phyloP scores from a whole-genome alignment of 2,888 invertebrate species.

The Hirtodrosophila cameraria region DNA sequence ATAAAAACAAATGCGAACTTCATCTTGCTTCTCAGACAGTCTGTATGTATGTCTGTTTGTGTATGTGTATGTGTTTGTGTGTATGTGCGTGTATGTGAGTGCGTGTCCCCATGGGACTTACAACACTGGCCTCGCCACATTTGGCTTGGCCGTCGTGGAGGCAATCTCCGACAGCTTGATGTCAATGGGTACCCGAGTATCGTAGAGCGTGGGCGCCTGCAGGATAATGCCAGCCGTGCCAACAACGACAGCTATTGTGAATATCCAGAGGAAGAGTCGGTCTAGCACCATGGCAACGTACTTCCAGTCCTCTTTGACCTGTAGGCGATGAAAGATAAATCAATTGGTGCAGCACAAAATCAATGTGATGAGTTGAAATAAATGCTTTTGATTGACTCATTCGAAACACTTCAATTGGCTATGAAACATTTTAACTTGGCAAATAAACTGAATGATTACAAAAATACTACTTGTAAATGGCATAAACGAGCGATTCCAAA shows the following conservation, averaged over 20 bases:
- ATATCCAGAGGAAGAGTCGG: slow-evolving; percentile 98
- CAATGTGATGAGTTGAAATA: no score
- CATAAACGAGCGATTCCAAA: slow-evolving; percentile 8
- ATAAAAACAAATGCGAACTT: slow-evolving; percentile 64
- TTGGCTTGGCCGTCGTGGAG: slow-evolving; percentile 94
- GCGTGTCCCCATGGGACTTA: slow-evolving; percentile 66
- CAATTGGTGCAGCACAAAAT: neutral
- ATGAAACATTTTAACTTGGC: neutral
- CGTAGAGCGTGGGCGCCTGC: slow-evolving; percentile 97
- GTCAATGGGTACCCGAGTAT: slow-evolving; percentile 94
- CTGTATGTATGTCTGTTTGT: slow-evolving; percentile 8
- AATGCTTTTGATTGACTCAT: neutral
- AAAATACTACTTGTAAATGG: no score
- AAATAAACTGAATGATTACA: no score
- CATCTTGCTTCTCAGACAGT: slow-evolving; percentile 55
- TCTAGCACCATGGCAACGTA: slow-evolving; percentile 99
- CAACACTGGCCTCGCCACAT: slow-evolving; percentile 84
- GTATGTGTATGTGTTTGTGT: slow-evolving; percentile 7
- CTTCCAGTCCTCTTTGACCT: slow-evolving; percentile 99
- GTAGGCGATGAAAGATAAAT: slow-evolving; percentile 29
- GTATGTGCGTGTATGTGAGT: slow-evolving; percentile 5
- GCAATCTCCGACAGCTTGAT: slow-evolving; percentile 95
- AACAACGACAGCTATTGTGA: slow-evolving; percentile 96
- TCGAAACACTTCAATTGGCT: no score
- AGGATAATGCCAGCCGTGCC: slow-evolving; percentile 97